These are phyloP conservation scores for Ostrea edulis DNA, from an alignment of 1,140 invertebrate species.

Conservation along the genomic window DNA sequence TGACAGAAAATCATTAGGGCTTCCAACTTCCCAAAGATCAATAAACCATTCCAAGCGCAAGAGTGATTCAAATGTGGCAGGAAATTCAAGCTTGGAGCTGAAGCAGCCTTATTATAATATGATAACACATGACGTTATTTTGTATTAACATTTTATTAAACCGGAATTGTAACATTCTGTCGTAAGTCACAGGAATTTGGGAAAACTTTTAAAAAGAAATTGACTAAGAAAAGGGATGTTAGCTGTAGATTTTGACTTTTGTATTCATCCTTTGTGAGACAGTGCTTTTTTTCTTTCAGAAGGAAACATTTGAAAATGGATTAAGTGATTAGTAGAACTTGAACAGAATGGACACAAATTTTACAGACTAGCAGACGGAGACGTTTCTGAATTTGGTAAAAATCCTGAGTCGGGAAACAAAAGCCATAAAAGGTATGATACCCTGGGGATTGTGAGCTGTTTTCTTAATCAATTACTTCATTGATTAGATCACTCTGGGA, in stretches of 20 bases:
- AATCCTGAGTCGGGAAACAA: not conserved
- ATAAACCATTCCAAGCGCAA: conserved; percentile 28
- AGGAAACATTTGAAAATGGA: conserved; percentile 11
- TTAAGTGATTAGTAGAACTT: not conserved
- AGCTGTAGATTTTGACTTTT: not conserved
- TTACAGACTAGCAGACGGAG: not conserved
- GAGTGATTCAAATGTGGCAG: conserved; percentile 18
- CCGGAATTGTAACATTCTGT: conserved; percentile 32
- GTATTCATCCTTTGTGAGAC: not conserved
- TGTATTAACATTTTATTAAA: conserved; percentile 36
- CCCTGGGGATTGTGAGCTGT: not conserved
- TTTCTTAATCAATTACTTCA: not conserved
- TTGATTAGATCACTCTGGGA: not conserved
- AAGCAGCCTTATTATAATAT: conserved; percentile 33
- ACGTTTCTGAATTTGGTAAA: conserved; percentile 1
- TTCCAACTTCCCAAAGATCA: conserved; percentile 31
- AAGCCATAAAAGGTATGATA: conserved; percentile 1
- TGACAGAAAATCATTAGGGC: conserved; percentile 34
- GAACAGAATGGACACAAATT: conserved; percentile 16
- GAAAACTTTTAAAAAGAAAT: not conserved
- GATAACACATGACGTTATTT: conserved; percentile 37
- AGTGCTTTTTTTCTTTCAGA: not conserved
- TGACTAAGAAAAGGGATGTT: not conserved
- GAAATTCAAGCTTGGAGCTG: conserved; percentile 19
- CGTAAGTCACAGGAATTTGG: conserved; percentile 16